Percentiles rank a stretch among this genome's conserved stretches.
These are phyloP conservation scores for Hirundichthys speculiger DNA, from an alignment of 2,113 vertebrate genomes.

Conservation along the genomic window DNA sequence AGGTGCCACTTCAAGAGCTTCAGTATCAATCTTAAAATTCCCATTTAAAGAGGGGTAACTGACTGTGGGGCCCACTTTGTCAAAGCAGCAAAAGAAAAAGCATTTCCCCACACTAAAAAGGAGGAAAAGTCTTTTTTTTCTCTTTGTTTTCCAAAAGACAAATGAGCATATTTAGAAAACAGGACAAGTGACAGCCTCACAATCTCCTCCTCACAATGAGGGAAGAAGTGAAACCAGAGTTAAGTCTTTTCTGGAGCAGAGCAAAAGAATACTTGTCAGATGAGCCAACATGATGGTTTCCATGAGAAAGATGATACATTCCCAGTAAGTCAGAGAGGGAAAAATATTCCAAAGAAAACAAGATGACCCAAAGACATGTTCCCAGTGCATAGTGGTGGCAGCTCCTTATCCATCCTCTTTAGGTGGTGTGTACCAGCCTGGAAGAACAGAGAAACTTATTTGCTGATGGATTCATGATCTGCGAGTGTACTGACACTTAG, in stretches of 20 bases:
- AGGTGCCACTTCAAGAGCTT: conserved; percentile 60
- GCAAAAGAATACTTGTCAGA: conserved; percentile 66
- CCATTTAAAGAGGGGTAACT: conserved; percentile 38
- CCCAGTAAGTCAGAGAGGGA: conserved; percentile 58
- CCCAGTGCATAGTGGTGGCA: conserved; percentile 72
- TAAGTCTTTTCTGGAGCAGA: conserved; percentile 49
- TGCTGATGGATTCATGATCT: background rate
- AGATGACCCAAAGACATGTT: conserved; percentile 74
- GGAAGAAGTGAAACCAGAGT: conserved; percentile 47
- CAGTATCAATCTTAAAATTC: conserved; percentile 51
- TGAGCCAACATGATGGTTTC: conserved; percentile 65
- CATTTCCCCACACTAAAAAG: conserved; percentile 36
- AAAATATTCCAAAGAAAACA: conserved; percentile 64
- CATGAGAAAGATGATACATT: conserved; percentile 59
- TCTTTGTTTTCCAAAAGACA: conserved; percentile 52
- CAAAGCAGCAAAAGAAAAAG: conserved; percentile 70
- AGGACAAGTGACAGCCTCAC: conserved; percentile 46
- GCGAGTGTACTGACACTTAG: background rate
- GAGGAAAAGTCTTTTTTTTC: conserved; percentile 40
- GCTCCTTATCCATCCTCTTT: conserved; percentile 94
- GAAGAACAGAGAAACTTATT: conserved; percentile 34
- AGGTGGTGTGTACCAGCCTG: conserved; percentile 99
- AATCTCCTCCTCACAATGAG: conserved; percentile 50
- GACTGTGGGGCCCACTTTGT: conserved; percentile 58
- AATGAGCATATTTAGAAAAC: conserved; percentile 64